phyloP scores from a whole-genome alignment of 2,113 vertebrate species.

The Xiphophorus couchianus region DNA sequence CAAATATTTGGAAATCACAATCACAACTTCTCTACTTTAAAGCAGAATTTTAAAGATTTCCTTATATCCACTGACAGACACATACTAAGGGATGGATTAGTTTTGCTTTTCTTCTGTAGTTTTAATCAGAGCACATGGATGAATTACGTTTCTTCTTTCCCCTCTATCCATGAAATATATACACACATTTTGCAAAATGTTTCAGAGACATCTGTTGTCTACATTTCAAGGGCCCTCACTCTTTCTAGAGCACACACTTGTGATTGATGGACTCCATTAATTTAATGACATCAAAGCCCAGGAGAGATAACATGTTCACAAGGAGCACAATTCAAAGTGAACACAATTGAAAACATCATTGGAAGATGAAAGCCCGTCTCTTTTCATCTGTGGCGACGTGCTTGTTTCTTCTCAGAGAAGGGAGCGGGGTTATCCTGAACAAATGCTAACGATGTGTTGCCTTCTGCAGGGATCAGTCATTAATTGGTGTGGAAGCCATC shows the following conservation, averaged over 20 bases:
- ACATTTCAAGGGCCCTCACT: slow-evolving; percentile 32
- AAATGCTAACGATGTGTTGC: slow-evolving; percentile 58
- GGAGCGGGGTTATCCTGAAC: slow-evolving; percentile 25
- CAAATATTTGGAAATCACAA: too few relatives aligned
- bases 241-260: slow-evolving; percentile 21
- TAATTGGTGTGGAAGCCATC: slow-evolving; percentile 47
- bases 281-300: slow-evolving; percentile 62
- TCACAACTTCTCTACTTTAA: too few relatives aligned
- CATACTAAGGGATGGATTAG: neutral
- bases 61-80: neutral
- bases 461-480: slow-evolving; percentile 58
- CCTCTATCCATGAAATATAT: neutral
- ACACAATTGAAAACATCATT: slow-evolving; percentile 43
- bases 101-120: neutral
- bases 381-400: slow-evolving; percentile 46
- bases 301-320: slow-evolving; percentile 47
- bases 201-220: slow-evolving; percentile 16
- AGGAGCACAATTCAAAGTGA: slow-evolving; percentile 50
- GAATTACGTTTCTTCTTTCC: neutral
- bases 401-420: slow-evolving; percentile 20
- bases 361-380: slow-evolving; percentile 60
- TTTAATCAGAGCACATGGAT: neutral
- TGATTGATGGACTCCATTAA: slow-evolving; percentile 65
- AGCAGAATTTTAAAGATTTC: too few relatives aligned
- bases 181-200: slow-evolving; percentile 26